phyloP scores from a whole-genome alignment of 2,113 vertebrate genomes.

The Scytalopus superciliaris region DNA sequence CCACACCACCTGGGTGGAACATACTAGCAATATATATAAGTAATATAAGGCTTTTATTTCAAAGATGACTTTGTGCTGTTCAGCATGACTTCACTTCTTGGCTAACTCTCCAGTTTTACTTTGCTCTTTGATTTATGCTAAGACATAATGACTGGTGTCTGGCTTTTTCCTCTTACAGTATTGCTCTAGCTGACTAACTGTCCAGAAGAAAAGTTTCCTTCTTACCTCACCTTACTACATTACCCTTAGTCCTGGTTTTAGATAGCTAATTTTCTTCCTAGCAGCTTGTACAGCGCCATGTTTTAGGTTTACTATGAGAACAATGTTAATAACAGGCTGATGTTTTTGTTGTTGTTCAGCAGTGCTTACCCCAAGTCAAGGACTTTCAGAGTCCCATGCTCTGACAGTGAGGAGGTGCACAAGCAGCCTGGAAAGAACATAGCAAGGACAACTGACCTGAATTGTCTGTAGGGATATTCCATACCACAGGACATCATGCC shows the following conservation, averaged over 20 bases:
- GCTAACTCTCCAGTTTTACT: not conserved
- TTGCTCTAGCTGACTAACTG: not conserved
- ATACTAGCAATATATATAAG: not conserved
- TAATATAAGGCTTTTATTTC: not conserved
- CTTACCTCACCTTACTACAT: not conserved
- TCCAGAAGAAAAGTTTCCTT: not conserved
- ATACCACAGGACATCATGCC: accelerated
- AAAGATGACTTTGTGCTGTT: not conserved
- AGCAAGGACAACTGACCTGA: not conserved
- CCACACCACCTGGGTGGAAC: too few species aligned
- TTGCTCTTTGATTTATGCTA: not conserved
- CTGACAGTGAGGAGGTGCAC: not conserved
- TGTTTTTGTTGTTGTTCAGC: not conserved
- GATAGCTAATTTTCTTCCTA: not conserved
- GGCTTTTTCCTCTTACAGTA: not conserved
- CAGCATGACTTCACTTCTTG: conserved; percentile 24
- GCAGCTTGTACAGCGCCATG: not conserved
- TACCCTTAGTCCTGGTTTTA: not conserved
- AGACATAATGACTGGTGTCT: not conserved
- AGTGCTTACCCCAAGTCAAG: not conserved
- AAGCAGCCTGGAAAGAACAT: not conserved
- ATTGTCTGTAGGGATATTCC: not conserved
- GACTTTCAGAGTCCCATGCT: not conserved
- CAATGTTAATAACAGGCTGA: not conserved
- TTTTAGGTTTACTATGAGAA: not conserved